Evolutionary conservation across 2,797 vertebrate species (phyloP), one percentile per base, ranked within the genome.

Genomic region (Crenichthys baileyi): DNA sequence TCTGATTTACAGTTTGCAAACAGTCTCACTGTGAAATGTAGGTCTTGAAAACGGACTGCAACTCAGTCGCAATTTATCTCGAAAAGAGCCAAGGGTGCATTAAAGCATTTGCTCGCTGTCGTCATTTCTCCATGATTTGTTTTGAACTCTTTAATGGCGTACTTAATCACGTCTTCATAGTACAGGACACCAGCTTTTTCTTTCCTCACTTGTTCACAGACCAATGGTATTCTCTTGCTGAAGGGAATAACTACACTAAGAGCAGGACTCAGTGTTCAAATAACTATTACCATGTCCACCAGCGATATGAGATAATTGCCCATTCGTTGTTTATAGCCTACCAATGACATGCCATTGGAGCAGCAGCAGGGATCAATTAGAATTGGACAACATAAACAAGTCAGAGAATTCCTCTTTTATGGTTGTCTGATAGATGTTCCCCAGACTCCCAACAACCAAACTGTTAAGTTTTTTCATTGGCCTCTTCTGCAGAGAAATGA

Each of bases 301-400:
- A 91, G 89, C 85, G 79, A 91, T 94, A 91, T 94, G 90, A 91
- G 90, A 89, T 95, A 95, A 95, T 95, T 93, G 91, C 85, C 90
- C 87, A 91, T 94, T 85, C 90, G 91, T 88, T 94, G 94, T 95
- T 94, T 93, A 90, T 92, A 88, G 85, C 90, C 85, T 84, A 92
- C 93, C 94, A 91, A 93, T 91, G 88, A 86, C 87, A 90, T 83
- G 84, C 89, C 82, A 83, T 87, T 88, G 83, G 91, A 94, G 91
- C 94, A 89, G 85, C 87, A 91, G 90, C 74, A 78, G 89, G 85
- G 88, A 87, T 93, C 91, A 95, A 95, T 95, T 95, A 94, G 93
- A 94, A 94, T 91, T 94, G 93, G 94, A 91, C 92, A 90, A 85
- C 90, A 87, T 91, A 90, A 91, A 94, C 82, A 93, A 90, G 86